Evolutionary conservation across 2,797 vertebrate genomes (phyloP), one percentile per base, ranked within the genome.

Genomic region (Rhabdophis nuchalis): DNA sequence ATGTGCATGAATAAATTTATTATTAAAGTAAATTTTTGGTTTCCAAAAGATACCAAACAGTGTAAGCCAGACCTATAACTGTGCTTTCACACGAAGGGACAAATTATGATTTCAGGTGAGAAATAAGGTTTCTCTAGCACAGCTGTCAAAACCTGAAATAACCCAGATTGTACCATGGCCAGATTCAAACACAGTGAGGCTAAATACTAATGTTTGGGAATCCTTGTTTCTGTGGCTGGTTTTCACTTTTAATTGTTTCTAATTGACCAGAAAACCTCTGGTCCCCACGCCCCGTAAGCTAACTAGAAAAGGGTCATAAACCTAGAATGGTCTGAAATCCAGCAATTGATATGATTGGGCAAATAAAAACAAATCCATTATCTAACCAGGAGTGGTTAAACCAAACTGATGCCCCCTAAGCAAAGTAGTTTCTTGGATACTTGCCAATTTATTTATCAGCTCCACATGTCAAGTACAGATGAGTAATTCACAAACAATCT

Each of bases 401-500:
- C 27, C 60, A 23, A 53, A n/a, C 23, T 60, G 3, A 54, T 72
- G 13, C 11, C 18, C 46, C 36, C 32, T 27, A 29, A 68, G 53
- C 41, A 86, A 92, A 72, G 61, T 50, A 68, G 82, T 27, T 52
- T 23, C 36, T 92, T 87, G 89, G 85, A 50, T 52, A 11, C 61
- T 87, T 50, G 36, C 91, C 91, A 89, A 89, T 85, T 61, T 92
- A 92, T 85, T 82, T 88, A 68, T 92, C 82, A 68, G 82, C 36
- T 50, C 54, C 52, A 68, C 88, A 61, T 86, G 91, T 57, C 82
- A 90, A 94, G 85, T 85, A 93, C 13, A 61, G 88, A 93, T 91
- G 64, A 86, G 89, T 57, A 93, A 94, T 90, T 92, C 58, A 91
- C 89, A 90, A 90, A 54, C 23, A 93, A 88, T 56, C 57, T 82